phyloP scores from a whole-genome alignment of 2,113 vertebrate genomes.

The Aythya baeri region DNA sequence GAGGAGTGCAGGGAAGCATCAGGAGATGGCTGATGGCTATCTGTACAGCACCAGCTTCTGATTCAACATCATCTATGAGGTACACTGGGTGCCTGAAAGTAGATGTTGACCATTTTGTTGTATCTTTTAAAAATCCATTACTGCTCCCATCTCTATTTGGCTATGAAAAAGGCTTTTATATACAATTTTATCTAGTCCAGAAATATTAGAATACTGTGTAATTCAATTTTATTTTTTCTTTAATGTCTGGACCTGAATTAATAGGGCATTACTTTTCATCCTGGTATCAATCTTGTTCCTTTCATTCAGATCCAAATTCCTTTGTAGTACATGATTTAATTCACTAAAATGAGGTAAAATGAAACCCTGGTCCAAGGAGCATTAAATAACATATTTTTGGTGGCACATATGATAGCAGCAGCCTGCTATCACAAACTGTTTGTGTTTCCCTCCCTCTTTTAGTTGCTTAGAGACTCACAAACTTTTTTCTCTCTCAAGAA shows the following conservation, averaged over 20 bases:
- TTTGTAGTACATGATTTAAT: slow-evolving; percentile 33
- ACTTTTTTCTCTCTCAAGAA: neutral
- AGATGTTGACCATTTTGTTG: neutral
- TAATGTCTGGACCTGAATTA: slow-evolving; percentile 33
- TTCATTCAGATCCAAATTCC: slow-evolving; percentile 31
- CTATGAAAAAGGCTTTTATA: slow-evolving; percentile 28
- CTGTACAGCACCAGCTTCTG: neutral
- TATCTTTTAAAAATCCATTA: slow-evolving; percentile 27
- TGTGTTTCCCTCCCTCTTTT: neutral
- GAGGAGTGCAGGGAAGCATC: neutral
- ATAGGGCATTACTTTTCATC: slow-evolving; percentile 30
- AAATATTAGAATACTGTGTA: slow-evolving; percentile 44
- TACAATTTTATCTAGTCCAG: slow-evolving; percentile 32
- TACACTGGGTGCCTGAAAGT: neutral
- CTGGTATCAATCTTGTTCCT: slow-evolving; percentile 17
- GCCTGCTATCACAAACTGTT: neutral
- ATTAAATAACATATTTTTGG: slow-evolving; percentile 21
- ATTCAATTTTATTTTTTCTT: slow-evolving; percentile 60
- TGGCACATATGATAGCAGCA: neutral
- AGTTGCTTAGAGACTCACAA: neutral
- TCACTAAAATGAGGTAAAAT: slow-evolving; percentile 55
- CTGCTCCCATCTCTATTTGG: neutral
- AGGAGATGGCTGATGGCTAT: neutral
- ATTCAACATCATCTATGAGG: neutral
- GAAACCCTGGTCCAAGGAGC: neutral